Evolutionary conservation across 2,888 invertebrate species (phyloP).

Genomic region (Epinotia ramella): DNA sequence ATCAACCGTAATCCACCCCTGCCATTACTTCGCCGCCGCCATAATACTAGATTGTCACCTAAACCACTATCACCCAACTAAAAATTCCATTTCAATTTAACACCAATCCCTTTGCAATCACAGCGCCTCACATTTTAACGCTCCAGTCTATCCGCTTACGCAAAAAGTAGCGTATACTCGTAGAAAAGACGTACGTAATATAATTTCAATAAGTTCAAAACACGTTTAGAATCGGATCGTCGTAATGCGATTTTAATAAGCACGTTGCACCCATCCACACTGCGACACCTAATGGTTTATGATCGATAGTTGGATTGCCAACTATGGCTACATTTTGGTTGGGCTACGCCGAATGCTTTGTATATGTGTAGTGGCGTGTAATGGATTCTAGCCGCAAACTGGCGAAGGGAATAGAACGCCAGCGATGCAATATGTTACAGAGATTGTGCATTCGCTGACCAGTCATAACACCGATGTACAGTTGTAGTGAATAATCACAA

Average conservation of each 20-base stretch:
- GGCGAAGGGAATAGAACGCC: not conserved
- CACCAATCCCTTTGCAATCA: not conserved
- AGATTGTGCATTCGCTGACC: constrained; percentile 2
- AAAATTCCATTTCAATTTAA: not conserved
- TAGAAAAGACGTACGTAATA: not conserved
- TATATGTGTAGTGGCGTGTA: constrained; percentile 9
- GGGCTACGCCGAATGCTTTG: not conserved
- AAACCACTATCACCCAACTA: not conserved
- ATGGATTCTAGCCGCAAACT: constrained; percentile 7
- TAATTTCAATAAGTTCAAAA: not conserved
- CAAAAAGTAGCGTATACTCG: not conserved
- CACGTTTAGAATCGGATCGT: not conserved
- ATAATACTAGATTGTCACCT: constrained; percentile 31
- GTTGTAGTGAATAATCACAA: too few relatives aligned
- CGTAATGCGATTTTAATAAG: constrained; percentile 43
- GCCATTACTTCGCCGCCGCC: not conserved
- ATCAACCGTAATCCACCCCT: not conserved
- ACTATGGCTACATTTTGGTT: not conserved
- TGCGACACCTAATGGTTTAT: constrained; percentile 25
- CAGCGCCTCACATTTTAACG: not conserved
- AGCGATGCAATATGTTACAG: constrained; percentile 3
- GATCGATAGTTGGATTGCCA: constrained; percentile 29
- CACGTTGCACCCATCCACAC: constrained; percentile 25
- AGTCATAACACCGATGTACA: not conserved
- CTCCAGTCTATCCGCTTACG: not conserved